These are phyloP conservation scores for Meloidogyne exigua DNA, from an alignment of 1,140 invertebrate genomes.

Conservation along the genomic window DNA sequence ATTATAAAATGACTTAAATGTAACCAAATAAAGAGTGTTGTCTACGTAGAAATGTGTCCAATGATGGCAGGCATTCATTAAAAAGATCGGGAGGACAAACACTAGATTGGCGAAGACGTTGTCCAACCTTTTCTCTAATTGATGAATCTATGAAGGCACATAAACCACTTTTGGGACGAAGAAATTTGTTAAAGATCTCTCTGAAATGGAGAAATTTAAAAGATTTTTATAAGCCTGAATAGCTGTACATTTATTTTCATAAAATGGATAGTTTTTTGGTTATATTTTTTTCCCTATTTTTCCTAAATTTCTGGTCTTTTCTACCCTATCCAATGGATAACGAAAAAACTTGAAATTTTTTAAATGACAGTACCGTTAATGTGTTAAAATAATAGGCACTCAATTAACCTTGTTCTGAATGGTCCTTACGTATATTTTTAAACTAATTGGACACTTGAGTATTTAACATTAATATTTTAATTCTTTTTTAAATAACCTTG, in stretches of 20 bases:
- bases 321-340: too few relatives aligned
- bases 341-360: too few relatives aligned
- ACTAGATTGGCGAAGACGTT: neutral
- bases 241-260: too few relatives aligned
- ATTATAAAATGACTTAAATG: neutral
- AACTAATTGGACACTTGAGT: neutral
- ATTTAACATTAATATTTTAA: neutral
- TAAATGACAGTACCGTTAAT: too few relatives aligned
- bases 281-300: too few relatives aligned
- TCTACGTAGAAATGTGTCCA: slow-evolving; percentile 36
- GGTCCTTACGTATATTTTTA: too few relatives aligned
- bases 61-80: slow-evolving; percentile 23
- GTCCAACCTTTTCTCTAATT: slow-evolving; percentile 27
- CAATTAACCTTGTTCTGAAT: too few relatives aligned
- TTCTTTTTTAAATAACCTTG: neutral
- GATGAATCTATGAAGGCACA: slow-evolving; percentile 30
- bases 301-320: too few relatives aligned
- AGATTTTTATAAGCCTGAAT: neutral
- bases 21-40: slow-evolving; percentile 37
- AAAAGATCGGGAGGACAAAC: slow-evolving; percentile 7
- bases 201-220: neutral
- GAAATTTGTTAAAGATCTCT: slow-evolving; percentile 33
- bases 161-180: slow-evolving; percentile 23
- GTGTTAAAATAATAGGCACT: too few relatives aligned
- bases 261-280: neutral